A percentile compares a stretch with the other conserved stretches of the same genome.
Conservation (phyloP, 2,888 invertebrate species). For the Microplitis manilae region DNA sequence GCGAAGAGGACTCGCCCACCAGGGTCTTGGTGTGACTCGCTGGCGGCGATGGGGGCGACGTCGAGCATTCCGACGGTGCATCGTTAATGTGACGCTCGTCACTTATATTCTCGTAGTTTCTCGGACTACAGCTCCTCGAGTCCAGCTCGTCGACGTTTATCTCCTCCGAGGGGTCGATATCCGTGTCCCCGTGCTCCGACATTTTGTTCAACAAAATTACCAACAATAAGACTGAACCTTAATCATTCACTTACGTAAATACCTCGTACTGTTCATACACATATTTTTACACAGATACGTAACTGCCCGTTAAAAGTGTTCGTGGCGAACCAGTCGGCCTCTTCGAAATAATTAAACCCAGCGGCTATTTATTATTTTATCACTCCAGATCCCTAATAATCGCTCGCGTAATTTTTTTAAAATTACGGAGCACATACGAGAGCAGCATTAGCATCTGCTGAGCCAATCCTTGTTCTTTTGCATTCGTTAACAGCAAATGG, state of each 20-base stretch:
- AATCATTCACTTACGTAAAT: neutral
- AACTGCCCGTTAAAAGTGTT: neutral
- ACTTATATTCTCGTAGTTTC: constrained; percentile 55
- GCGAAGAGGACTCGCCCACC: constrained; percentile 61
- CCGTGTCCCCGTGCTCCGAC: constrained; percentile 68
- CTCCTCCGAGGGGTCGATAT: constrained; percentile 68
- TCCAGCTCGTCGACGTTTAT: constrained; percentile 69
- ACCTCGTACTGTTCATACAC: neutral
- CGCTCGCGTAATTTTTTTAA: constrained; percentile 48
- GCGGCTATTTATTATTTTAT: no score
- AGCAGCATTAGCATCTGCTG: constrained; percentile 34
- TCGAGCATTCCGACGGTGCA: constrained; percentile 63
- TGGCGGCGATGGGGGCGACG: constrained; percentile 57
- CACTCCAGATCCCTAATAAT: neutral
- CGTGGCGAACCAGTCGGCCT: neutral
- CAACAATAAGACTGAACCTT: neutral
- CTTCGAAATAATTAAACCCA: no score
- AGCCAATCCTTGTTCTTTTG: constrained; percentile 46
- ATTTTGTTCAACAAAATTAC: constrained; percentile 45
- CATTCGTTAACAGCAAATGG: constrained; percentile 46
- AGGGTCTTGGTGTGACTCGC: constrained; percentile 56
- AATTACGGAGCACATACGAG: constrained; percentile 52
- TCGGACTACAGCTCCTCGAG: constrained; percentile 64
- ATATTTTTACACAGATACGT: neutral
- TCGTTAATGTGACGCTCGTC: constrained; percentile 45